These are phyloP conservation scores for Parauchenoglanis ngamensis DNA, from an alignment of 2,797 vertebrate genomes.

Conservation along the genomic window DNA sequence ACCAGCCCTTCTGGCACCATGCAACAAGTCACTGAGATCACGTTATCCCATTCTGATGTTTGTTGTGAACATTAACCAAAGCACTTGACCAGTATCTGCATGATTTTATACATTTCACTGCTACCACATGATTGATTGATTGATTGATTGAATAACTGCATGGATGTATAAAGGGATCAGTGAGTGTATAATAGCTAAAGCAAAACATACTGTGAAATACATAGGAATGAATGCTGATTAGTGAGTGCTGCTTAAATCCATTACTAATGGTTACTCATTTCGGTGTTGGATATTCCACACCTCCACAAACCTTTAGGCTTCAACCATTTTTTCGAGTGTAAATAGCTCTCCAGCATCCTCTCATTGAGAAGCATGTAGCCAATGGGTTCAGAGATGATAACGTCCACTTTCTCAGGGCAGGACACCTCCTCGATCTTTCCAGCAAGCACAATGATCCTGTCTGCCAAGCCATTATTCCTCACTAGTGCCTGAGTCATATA, in stretches of 20 bases:
- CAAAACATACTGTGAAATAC: neutral
- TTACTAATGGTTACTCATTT: neutral
- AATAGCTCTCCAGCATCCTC: slow-evolving; percentile 77
- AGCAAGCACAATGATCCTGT: slow-evolving; percentile 74
- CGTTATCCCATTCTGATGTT: neutral
- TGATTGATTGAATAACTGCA: neutral
- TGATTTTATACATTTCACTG: neutral
- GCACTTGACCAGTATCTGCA: neutral
- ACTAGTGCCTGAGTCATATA: slow-evolving; percentile 71
- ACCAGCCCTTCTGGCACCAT: neutral
- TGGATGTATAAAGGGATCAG: neutral
- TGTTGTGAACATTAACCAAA: neutral
- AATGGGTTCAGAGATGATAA: slow-evolving; percentile 81
- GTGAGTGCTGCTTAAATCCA: neutral
- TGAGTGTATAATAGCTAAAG: neutral
- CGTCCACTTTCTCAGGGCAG: slow-evolving; percentile 75
- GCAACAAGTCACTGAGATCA: neutral
- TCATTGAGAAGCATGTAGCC: slow-evolving; percentile 82
- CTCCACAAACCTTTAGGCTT: slow-evolving; percentile 75
- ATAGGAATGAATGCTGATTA: neutral
- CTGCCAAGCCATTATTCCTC: slow-evolving; percentile 75
- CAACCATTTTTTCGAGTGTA: slow-evolving; percentile 80
- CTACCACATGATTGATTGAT: neutral
- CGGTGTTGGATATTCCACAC: neutral
- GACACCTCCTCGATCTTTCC: slow-evolving; percentile 77